Percentiles rank a stretch among this genome's conserved stretches.
phyloP scores from a whole-genome alignment of 2,113 vertebrate genomes.

The Oenanthe melanoleuca region DNA sequence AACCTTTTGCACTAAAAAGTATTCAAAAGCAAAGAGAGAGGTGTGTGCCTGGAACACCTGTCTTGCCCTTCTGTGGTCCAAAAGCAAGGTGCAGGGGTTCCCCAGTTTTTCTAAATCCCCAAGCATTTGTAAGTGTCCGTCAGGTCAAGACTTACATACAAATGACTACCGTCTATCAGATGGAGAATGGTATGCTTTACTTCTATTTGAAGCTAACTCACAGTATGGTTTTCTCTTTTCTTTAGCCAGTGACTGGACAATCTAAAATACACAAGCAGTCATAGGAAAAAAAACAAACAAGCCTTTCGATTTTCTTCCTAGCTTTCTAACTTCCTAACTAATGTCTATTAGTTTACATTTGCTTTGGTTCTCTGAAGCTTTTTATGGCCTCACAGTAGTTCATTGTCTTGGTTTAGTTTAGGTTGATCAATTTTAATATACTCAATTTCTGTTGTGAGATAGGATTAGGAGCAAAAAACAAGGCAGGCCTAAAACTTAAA shows the following conservation, averaged over 20 bases:
- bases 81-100: not conserved
- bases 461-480: no score
- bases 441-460: no score
- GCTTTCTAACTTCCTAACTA: not conserved
- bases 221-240: not conserved
- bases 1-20: not conserved
- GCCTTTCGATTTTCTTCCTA: not conserved
- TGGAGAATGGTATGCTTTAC: not conserved
- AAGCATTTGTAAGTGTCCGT: accelerated
- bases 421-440: no score
- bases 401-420: no score
- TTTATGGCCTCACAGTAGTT: not conserved
- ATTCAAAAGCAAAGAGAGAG: not conserved
- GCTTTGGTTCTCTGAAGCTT: not conserved
- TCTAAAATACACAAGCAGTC: not conserved
- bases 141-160: not conserved
- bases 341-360: not conserved
- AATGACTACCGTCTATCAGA: not conserved
- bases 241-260: not conserved
- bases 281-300: not conserved
- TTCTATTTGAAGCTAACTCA: not conserved
- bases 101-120: not conserved
- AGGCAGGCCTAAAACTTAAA: no score
- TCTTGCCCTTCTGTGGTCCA: not conserved
- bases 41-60: not conserved